A percentile compares a stretch with the other conserved stretches of the same genome.
phyloP scores from a whole-genome alignment of 2,888 invertebrate genomes.

The Monopis laevigella region DNA sequence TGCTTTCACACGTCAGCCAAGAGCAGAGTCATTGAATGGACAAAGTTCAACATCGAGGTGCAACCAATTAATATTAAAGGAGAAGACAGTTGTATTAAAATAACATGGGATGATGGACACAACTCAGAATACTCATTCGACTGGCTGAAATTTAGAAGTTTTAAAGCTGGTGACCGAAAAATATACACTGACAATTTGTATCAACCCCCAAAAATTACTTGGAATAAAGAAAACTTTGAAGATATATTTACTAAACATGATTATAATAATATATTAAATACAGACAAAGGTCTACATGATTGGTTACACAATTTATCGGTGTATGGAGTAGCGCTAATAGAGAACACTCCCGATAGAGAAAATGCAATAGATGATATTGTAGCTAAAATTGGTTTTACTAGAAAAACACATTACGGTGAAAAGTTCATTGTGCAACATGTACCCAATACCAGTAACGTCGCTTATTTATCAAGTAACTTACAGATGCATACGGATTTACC shows the following conservation, averaged over 20 bases:
- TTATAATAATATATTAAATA: slow-evolving; percentile 57
- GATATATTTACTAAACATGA: slow-evolving; percentile 55
- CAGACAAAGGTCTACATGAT: slow-evolving; percentile 45
- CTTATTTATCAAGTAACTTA: slow-evolving; percentile 73
- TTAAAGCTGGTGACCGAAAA: slow-evolving; percentile 48
- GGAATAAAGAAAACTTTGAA: slow-evolving; percentile 62
- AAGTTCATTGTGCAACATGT: slow-evolving; percentile 75
- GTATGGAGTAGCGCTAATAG: slow-evolving; percentile 72
- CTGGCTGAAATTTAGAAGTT: slow-evolving; percentile 71
- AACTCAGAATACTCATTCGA: slow-evolving; percentile 57
- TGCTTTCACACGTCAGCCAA: slow-evolving; percentile 71
- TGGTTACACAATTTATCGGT: slow-evolving; percentile 71
- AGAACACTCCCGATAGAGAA: slow-evolving; percentile 64
- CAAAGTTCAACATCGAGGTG: slow-evolving; percentile 61
- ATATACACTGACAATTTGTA: slow-evolving; percentile 60
- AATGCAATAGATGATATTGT: slow-evolving; percentile 67
- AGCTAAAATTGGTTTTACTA: slow-evolving; percentile 73
- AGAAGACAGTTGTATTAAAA: slow-evolving; percentile 35
- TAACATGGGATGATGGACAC: slow-evolving; percentile 73
- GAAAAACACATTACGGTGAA: slow-evolving; percentile 78
- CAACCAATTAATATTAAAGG: slow-evolving; percentile 41
- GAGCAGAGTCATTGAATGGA: slow-evolving; percentile 71
- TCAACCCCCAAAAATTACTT: slow-evolving; percentile 56
- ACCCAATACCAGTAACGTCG: slow-evolving; percentile 76
- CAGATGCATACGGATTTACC: slow-evolving; percentile 81